A percentile compares a stretch with the other conserved stretches of the same genome.
phyloP scores from a whole-genome alignment of 2,113 vertebrate genomes.

The Catagonus wagneri region DNA sequence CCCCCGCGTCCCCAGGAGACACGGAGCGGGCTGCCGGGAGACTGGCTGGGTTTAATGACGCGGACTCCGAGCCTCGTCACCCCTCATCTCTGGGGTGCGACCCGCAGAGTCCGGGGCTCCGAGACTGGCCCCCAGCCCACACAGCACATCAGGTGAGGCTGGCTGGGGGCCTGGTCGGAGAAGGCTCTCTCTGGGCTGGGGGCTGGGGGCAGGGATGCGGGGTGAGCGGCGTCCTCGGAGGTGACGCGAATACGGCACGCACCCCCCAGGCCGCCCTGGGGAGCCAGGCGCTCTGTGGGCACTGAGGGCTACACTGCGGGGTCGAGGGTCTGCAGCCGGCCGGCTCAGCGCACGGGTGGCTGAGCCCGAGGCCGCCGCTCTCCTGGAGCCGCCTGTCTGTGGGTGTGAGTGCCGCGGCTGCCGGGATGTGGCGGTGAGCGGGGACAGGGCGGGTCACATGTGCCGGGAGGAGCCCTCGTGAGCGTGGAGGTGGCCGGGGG shows the following conservation, averaged over 20 bases:
- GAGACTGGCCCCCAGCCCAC: neutral
- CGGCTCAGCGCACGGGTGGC: neutral
- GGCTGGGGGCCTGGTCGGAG: neutral
- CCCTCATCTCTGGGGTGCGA: neutral
- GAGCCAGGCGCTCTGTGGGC: neutral
- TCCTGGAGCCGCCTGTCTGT: neutral
- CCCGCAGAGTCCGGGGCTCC: neutral
- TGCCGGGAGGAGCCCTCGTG: neutral
- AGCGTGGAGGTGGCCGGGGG: neutral
- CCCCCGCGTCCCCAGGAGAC: neutral
- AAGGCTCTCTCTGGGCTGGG: neutral
- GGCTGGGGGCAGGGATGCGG: neutral
- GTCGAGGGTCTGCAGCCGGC: neutral
- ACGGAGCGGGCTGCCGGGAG: neutral
- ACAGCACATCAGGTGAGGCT: neutral
- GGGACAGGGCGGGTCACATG: neutral
- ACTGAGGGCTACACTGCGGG: neutral
- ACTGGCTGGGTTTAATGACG: slow-evolving; percentile 53
- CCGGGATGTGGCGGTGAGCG: neutral
- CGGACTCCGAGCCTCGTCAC: neutral
- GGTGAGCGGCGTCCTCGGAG: neutral
- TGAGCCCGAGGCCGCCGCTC: neutral
- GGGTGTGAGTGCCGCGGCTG: neutral
- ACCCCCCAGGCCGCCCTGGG: neutral
- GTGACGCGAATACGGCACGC: neutral